Evolutionary conservation across 2,797 vertebrate species (phyloP).

Genomic region (Galaxias olidus): DNA sequence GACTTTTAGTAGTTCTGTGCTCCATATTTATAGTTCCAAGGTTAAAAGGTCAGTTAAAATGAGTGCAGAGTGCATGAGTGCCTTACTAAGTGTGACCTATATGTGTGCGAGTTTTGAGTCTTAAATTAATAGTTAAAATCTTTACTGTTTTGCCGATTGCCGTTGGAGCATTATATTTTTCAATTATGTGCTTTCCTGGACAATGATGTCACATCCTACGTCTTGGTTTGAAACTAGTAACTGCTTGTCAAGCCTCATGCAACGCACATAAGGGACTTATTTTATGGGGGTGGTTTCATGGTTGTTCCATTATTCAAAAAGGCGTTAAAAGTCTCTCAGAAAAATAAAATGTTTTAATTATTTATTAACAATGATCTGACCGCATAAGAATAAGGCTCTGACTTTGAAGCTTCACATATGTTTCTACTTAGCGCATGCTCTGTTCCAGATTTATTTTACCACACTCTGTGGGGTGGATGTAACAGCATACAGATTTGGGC

Average conservation of each 20-base stretch:
- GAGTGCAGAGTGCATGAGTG: too few relatives aligned
- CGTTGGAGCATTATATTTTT: too few relatives aligned
- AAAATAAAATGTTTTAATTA: constrained; percentile 18
- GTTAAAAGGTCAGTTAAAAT: too few relatives aligned
- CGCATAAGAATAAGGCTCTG: constrained; percentile 6
- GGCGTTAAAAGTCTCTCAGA: constrained; percentile 1
- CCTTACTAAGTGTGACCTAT: too few relatives aligned
- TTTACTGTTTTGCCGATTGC: too few relatives aligned
- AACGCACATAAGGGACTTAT: constrained; percentile 4
- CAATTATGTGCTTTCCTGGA: too few relatives aligned
- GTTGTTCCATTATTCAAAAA: constrained; percentile 4
- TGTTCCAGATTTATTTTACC: constrained; percentile 3
- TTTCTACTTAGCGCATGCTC: constrained; percentile 13
- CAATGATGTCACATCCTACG: too few relatives aligned
- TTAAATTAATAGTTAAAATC: too few relatives aligned
- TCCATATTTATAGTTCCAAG: too few relatives aligned
- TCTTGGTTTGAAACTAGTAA: constrained; percentile 24
- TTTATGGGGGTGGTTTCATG: constrained; percentile 12
- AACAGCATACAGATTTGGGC: background rate
- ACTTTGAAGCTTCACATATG: constrained; percentile 15
- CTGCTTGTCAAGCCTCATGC: constrained; percentile 13
- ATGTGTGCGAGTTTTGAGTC: too few relatives aligned
- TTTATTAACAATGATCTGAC: constrained; percentile 25
- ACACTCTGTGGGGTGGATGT: constrained; percentile 2
- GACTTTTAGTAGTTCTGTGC: too few relatives aligned